Conservation (phyloP, 2,888 invertebrate genomes). For the Cactoblastis cactorum region DNA sequence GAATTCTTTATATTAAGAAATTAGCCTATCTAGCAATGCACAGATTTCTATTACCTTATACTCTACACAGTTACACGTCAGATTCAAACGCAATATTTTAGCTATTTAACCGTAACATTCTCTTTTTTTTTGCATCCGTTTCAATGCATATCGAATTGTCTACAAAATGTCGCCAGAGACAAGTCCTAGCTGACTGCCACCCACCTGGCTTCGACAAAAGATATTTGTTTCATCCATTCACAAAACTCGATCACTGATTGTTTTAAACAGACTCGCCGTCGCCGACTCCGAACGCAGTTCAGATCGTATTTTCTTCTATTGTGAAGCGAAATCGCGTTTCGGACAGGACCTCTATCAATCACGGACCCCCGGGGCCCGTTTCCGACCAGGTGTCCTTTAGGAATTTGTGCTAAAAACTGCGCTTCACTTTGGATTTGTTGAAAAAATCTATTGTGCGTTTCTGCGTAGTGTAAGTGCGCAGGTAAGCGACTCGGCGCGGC, state of each 20-base stretch:
- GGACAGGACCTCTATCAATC: conserved; percentile 73
- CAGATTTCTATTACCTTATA: no score
- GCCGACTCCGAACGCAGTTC: conserved; percentile 49
- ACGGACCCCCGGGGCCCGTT: conserved; percentile 74
- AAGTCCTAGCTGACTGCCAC: conserved; percentile 54
- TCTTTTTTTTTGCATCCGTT: neutral
- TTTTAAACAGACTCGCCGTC: conserved; percentile 74
- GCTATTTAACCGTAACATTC: neutral
- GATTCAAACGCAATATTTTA: neutral
- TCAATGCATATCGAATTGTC: neutral
- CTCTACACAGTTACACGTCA: no score
- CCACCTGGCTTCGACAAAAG: conserved; percentile 55
- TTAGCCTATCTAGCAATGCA: no score
- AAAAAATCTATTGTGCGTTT: conserved; percentile 70
- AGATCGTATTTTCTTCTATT: conserved; percentile 50
- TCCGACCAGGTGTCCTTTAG: conserved; percentile 78
- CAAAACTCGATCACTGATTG: conserved; percentile 74
- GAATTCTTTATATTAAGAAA: no score
- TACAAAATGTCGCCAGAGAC: conserved; percentile 2
- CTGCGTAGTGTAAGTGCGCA: conserved; percentile 63
- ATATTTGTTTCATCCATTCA: conserved; percentile 74
- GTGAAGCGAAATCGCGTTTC: conserved; percentile 54
- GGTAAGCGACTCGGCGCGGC: conserved; percentile 54
- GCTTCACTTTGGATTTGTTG: conserved; percentile 53
- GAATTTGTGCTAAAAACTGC: conserved; percentile 74